These are phyloP conservation scores for Megaceryle alcyon DNA, from an alignment of 2,797 vertebrate species.

Conservation along the genomic window DNA sequence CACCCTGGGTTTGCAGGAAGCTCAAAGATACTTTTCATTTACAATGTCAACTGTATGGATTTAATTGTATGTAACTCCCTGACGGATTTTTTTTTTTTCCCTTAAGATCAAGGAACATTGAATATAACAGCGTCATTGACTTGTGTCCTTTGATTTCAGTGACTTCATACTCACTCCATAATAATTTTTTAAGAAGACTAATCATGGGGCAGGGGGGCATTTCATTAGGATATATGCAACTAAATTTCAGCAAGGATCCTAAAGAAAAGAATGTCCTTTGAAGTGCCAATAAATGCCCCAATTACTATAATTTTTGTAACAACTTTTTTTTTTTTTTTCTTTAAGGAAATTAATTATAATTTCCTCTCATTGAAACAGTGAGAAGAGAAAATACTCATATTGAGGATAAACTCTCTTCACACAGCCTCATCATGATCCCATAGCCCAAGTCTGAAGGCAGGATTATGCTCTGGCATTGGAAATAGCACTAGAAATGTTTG, in stretches of 20 bases:
- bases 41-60: not conserved
- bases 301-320: slow-evolving; percentile 33
- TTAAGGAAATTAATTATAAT: slow-evolving; percentile 11
- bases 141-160: not conserved
- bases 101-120: not conserved
- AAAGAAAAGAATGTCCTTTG: slow-evolving; percentile 9
- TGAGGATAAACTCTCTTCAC: not conserved
- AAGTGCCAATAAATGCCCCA: slow-evolving; percentile 1
- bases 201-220: not conserved
- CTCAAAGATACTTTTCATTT: not conserved
- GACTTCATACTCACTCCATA: not conserved
- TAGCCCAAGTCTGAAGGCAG: not conserved
- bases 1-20: not conserved
- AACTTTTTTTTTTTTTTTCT: not conserved
- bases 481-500: not conserved
- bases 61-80: not conserved
- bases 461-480: not conserved
- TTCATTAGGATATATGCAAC: not conserved
- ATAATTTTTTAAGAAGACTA: not conserved
- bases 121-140: not conserved
- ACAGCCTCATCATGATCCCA: not conserved
- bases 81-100: not conserved
- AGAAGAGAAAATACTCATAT: not conserved
- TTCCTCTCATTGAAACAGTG: not conserved
- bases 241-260: slow-evolving; percentile 1